Evolutionary conservation across 2,888 invertebrate species (phyloP), one percentile per base, ranked within the genome.

Genomic region (Mesodorylaimus sp.): DNA sequence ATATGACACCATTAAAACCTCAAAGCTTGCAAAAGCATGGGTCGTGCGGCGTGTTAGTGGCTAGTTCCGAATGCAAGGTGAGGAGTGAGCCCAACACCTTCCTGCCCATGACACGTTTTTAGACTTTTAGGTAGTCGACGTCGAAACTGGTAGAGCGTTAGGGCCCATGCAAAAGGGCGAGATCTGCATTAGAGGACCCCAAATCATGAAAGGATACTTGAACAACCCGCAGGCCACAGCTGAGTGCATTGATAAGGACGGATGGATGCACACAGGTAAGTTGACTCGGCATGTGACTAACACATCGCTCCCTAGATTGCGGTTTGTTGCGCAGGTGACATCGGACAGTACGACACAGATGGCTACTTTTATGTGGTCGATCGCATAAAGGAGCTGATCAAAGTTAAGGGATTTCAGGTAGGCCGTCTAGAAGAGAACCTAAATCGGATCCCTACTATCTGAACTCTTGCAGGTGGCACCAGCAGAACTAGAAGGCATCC

Each of bases 381-480:
- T 66, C 72, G 88, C 52, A 70, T 85, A 21, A 88, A 88, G 65
- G 86, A 87, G 64, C 76, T 88, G 26, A 87, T 88, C 60, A 88
- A 88, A 67, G 85, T 83, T 62, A 86, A 87, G 66, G 85, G 80
- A 39, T 81, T 78, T 61, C 82, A 83, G 76, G 83, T 83, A 70
- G 69, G 67, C 70, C n/a, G n/a, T n/a, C n/a, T n/a, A n/a, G n/a
- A n/a, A n/a, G n/a, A n/a, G n/a, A n/a, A n/a, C n/a, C n/a, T n/a
- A n/a, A n/a, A n/a, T n/a, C n/a, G n/a, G n/a, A n/a, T n/a, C n/a
- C n/a, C n/a, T n/a, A n/a, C n/a, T n/a, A n/a, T n/a, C n/a, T n/a
- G n/a, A n/a, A n/a, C n/a, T n/a, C n/a, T 32, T 32, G 32, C 32
- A 79, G 77, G 84, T 86, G 5, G 77, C 84, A 0, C 85, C 85